Conservation (phyloP, 2,888 invertebrate genomes). For the Leptopterna dolabrata region DNA sequence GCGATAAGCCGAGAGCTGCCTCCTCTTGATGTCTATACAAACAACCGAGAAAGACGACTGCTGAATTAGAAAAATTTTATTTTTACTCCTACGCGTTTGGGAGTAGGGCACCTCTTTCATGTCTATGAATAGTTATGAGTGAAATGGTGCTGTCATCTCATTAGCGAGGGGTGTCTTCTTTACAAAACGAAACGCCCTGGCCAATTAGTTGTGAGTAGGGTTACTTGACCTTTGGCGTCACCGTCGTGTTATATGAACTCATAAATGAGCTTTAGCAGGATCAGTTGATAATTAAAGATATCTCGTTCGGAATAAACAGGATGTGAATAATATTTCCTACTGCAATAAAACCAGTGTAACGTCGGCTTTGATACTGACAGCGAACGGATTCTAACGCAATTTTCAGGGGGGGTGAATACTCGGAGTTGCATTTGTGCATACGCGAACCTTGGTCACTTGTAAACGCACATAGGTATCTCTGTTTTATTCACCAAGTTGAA, state of each 20-base stretch:
- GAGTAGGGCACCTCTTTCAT: not conserved
- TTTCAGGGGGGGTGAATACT: too few species aligned
- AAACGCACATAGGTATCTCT: too few species aligned
- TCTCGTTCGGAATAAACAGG: too few species aligned
- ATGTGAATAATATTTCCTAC: too few species aligned
- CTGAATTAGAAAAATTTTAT: conserved; percentile 6
- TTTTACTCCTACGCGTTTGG: not conserved
- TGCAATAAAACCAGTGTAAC: too few species aligned
- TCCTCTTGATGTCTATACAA: conserved; percentile 17
- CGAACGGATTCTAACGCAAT: too few species aligned
- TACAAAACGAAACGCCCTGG: not conserved
- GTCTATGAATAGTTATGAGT: conserved; percentile 26
- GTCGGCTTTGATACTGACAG: too few species aligned
- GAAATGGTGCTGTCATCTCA: not conserved
- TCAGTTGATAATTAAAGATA: not conserved
- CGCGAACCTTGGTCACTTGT: too few species aligned
- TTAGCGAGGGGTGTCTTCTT: not conserved
- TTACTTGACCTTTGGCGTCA: not conserved
- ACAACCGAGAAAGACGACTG: not conserved
- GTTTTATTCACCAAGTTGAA: too few species aligned
- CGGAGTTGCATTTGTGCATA: too few species aligned
- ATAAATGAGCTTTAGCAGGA: not conserved
- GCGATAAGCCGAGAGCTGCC: not conserved
- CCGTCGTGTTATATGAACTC: not conserved
- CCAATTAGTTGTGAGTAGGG: not conserved